A percentile compares a stretch with the other conserved stretches of the same genome.
Evolutionary conservation across 2,888 invertebrate species (phyloP).

Genomic region (Coecobrya sp.): DNA sequence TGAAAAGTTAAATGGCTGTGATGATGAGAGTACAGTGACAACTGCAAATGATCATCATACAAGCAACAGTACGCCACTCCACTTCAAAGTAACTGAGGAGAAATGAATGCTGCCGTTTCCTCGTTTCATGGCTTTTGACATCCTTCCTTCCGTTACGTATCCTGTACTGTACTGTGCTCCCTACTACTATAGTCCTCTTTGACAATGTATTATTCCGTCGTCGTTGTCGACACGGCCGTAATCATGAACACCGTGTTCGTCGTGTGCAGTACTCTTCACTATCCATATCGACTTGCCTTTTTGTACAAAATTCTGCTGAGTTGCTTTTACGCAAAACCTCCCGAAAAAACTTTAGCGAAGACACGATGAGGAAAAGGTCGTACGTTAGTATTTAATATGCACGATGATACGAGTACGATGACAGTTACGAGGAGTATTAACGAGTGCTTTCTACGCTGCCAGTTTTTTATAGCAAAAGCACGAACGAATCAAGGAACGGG

Average conservation of each 20-base stretch:
- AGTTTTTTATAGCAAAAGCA: slow-evolving; percentile 49
- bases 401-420: slow-evolving; percentile 65
- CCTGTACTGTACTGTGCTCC: neutral
- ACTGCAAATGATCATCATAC: slow-evolving; percentile 1
- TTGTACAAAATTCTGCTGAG: slow-evolving; percentile 62
- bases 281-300: slow-evolving; percentile 37
- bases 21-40: slow-evolving; percentile 46
- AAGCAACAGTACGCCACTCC: neutral
- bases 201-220: neutral
- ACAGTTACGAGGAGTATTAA: slow-evolving; percentile 76
- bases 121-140: slow-evolving; percentile 66
- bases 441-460: slow-evolving; percentile 47
- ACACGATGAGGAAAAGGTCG: slow-evolving; percentile 68
- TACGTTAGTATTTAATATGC: slow-evolving; percentile 76
- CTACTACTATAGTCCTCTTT: neutral
- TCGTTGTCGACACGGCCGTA: neutral
- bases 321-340: slow-evolving; percentile 56
- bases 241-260: neutral
- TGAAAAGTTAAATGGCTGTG: slow-evolving; percentile 45
- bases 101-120: slow-evolving; percentile 70
- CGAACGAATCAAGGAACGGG: slow-evolving; percentile 57
- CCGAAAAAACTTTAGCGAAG: neutral
- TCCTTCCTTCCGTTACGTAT: slow-evolving; percentile 71
- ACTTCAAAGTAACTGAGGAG: neutral
- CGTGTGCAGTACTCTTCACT: neutral